phyloP scores from a whole-genome alignment of 2,113 vertebrate genomes.

The Oreocharis arfaki region DNA sequence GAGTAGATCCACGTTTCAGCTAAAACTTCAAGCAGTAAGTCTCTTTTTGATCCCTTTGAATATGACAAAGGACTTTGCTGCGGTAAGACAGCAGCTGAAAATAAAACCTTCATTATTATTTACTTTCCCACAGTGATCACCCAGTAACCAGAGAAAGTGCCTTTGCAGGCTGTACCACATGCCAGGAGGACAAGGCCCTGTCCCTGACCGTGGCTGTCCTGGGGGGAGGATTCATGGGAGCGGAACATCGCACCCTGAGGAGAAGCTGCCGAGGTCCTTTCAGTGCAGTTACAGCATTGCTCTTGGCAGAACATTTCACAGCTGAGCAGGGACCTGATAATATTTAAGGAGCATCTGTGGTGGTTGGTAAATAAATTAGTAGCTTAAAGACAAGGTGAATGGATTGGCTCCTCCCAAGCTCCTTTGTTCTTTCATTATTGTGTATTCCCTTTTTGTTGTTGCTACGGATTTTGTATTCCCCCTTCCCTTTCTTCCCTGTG shows the following conservation, averaged over 20 bases:
- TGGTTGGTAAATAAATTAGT: no score
- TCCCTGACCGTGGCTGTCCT: fast-evolving
- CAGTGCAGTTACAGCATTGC: neutral
- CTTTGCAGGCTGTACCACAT: fast-evolving
- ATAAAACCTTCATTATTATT: neutral
- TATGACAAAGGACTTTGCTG: neutral
- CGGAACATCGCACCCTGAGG: neutral
- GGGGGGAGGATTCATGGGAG: fast-evolving
- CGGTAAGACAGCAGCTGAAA: neutral
- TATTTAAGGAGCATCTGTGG: fast-evolving
- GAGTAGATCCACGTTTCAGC: neutral
- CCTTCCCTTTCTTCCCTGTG: no score
- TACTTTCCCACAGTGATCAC: neutral
- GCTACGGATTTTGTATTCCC: no score
- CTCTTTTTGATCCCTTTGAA: neutral
- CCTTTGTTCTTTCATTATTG: no score
- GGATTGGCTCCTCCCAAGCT: no score
- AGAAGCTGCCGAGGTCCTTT: neutral
- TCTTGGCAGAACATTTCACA: neutral
- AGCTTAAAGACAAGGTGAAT: no score
- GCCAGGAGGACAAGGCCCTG: neutral
- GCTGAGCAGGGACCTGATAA: neutral
- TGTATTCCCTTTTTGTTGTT: no score
- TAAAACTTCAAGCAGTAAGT: neutral
- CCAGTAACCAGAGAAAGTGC: neutral